Evolutionary conservation across 2,888 invertebrate genomes (phyloP), one percentile per base, ranked within the genome.

Genomic region (Lepidochitona cinerea): DNA sequence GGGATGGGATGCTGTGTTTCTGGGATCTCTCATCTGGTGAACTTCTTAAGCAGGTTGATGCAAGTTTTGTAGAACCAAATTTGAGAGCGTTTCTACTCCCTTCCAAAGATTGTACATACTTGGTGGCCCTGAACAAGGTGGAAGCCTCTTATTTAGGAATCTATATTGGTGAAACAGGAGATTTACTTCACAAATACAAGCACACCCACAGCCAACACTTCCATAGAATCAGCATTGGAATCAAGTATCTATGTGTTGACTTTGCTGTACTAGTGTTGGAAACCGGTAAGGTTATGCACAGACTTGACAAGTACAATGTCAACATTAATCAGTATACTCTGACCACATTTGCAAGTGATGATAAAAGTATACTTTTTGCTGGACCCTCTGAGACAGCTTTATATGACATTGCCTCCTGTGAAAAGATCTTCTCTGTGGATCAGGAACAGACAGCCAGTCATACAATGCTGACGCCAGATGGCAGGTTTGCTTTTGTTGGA

Each of bases 401-500:
- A 72, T 79, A 59, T 68, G 74, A 64, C 32, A 67, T 79, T 7
- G 73, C 73, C 33, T 75, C 70, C 3, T 68, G 69, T 0, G 75
- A 75, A 41, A 75, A 76, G 32, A 64, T 78, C 1, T 66, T 72
- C 52, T 68, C 72, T 5, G 29, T 81, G 29, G 71, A 78, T 14
- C 73, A 79, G 0, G 70, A 78, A 4, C 75, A 83, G 37, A 67
- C 73, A 29, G 82, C 83, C 0, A 82, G 81, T 64, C 67, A 67
- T 12, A 81, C 84, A 41, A 59, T 77, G 37, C 37, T 82, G 33
- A 81, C 84, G 0, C 29, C 67, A 1, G 85, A 85, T 73, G 81
- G 83, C 37, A 71, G 75, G 14, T 35, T 75, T 7, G 80, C 77
- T 23, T 83, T 82, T 49, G 75, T 84, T 23, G 86, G 85, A 35